Percentiles rank a stretch among this genome's conserved stretches.
Conservation (phyloP, 64 coral and sea anemone genomes). For the Exaiptasia diaphana region DNA sequence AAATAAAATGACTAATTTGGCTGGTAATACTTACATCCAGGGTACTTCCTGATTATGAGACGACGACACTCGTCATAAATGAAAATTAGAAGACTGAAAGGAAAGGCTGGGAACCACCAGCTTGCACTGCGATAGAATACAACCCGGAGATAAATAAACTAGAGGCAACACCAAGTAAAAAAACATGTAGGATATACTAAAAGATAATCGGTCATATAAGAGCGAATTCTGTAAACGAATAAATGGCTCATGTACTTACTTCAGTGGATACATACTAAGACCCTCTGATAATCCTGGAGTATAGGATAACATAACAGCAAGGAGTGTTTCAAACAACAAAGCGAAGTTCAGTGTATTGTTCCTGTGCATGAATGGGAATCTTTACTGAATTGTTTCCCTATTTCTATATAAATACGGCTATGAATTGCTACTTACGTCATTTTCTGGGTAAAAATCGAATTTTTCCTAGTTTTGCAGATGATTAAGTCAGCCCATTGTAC, state of each 20-base stretch:
- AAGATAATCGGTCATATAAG: not conserved
- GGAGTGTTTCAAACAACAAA: constrained; percentile 68
- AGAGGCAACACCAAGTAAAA: not conserved
- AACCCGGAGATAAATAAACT: not conserved
- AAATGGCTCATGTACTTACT: constrained; percentile 38
- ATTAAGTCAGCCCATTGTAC: constrained; percentile 98
- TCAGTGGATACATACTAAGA: constrained; percentile 70
- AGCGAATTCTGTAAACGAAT: not conserved
- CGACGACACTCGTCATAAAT: constrained; percentile 90
- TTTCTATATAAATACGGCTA: too few relatives aligned
- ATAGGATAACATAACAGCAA: constrained; percentile 69
- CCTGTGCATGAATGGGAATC: too few relatives aligned
- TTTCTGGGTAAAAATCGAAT: constrained; percentile 79
- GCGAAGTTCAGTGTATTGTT: constrained; percentile 76
- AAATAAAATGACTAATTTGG: not conserved
- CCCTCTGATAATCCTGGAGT: constrained; percentile 73
- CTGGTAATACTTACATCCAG: constrained; percentile 83
- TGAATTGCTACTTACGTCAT: constrained; percentile 99
- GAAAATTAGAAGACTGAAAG: constrained; percentile 81
- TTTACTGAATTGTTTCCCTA: too few relatives aligned
- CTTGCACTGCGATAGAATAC: constrained; percentile 32
- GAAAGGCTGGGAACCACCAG: constrained; percentile 90
- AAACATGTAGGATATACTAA: not conserved
- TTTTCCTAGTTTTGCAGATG: constrained; percentile 96
- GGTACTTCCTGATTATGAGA: constrained; percentile 70